Conservation (phyloP, 2,113 vertebrate species). For the Anarrhichthys ocellatus region DNA sequence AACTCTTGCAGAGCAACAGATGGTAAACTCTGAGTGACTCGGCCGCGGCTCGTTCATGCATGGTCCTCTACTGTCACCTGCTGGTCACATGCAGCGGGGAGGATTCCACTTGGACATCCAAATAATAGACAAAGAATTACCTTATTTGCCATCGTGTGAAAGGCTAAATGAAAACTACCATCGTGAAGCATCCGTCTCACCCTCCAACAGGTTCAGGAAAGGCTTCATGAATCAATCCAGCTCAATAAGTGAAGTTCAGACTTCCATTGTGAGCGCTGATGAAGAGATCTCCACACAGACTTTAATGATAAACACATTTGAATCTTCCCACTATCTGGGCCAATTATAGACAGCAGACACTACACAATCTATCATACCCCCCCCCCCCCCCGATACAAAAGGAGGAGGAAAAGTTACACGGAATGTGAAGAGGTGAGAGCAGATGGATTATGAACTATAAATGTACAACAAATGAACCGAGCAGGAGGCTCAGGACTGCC, state of each 20-base stretch:
- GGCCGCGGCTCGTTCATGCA: constrained; percentile 15
- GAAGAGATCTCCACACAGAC: constrained; percentile 39
- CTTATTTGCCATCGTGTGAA: neutral
- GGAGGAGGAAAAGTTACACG: constrained; percentile 64
- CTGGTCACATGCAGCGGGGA: constrained; percentile 19
- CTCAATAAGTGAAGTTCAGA: constrained; percentile 5
- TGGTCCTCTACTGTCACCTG: constrained; percentile 77
- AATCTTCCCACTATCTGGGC: constrained; percentile 67
- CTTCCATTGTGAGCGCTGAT: constrained; percentile 46
- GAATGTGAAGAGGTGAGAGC: constrained; percentile 66
- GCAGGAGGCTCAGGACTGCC: constrained; percentile 68
- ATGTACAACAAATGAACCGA: constrained; percentile 75
- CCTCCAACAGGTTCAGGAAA: neutral
- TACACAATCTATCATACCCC: constrained; percentile 63
- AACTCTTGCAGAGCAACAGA: constrained; percentile 74
- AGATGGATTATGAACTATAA: constrained; percentile 81
- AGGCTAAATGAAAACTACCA: neutral
- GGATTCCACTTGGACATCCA: neutral
- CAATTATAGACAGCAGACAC: constrained; percentile 61
- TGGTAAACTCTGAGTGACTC: constrained; percentile 72
- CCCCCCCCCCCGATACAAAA: constrained; percentile 57
- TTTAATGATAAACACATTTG: constrained; percentile 75
- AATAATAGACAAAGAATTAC: neutral
- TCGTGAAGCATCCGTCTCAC: neutral
- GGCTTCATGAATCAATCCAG: constrained; percentile 35